phyloP scores from a whole-genome alignment of 2,888 invertebrate species.

The Conistra vaccinii region DNA sequence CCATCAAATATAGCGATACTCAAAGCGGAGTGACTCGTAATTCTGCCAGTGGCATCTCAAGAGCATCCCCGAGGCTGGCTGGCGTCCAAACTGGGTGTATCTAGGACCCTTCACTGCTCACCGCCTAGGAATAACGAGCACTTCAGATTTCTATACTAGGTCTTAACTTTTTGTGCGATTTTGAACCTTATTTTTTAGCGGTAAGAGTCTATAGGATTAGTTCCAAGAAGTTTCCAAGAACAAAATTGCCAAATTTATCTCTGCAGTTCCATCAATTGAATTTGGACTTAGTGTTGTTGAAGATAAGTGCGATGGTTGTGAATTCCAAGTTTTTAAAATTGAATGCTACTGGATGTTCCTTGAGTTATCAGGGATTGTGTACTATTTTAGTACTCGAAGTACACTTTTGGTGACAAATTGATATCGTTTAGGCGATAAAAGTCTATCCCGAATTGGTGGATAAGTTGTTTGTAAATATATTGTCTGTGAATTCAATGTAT shows the following conservation, averaged over 20 bases:
- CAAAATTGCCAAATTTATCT: slow-evolving; percentile 52
- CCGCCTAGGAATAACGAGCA: slow-evolving; percentile 79
- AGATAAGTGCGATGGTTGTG: slow-evolving; percentile 22
- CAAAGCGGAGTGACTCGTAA: slow-evolving; percentile 63
- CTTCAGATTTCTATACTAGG: slow-evolving; percentile 67
- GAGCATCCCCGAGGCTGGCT: slow-evolving; percentile 68
- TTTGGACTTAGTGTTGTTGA: slow-evolving; percentile 26
- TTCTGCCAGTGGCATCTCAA: slow-evolving; percentile 61
- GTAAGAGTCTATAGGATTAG: slow-evolving; percentile 10
- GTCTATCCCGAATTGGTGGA: slow-evolving; percentile 50
- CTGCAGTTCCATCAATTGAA: slow-evolving; percentile 35
- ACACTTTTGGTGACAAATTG: slow-evolving; percentile 78
- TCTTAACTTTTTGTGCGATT: neutral
- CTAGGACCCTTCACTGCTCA: slow-evolving; percentile 75
- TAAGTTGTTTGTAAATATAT: slow-evolving; percentile 61
- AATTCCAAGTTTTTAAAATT: slow-evolving; percentile 49
- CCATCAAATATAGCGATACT: slow-evolving; percentile 63
- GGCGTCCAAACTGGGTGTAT: slow-evolving; percentile 72
- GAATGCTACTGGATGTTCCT: slow-evolving; percentile 67
- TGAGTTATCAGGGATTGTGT: slow-evolving; percentile 77
- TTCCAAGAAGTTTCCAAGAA: slow-evolving; percentile 19
- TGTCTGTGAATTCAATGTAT: slow-evolving; percentile 54
- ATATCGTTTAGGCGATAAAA: slow-evolving; percentile 68
- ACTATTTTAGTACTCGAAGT: slow-evolving; percentile 74
- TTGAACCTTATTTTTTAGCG: neutral